phyloP scores from a whole-genome alignment of 2,888 invertebrate species.

The Theretra japonica region DNA sequence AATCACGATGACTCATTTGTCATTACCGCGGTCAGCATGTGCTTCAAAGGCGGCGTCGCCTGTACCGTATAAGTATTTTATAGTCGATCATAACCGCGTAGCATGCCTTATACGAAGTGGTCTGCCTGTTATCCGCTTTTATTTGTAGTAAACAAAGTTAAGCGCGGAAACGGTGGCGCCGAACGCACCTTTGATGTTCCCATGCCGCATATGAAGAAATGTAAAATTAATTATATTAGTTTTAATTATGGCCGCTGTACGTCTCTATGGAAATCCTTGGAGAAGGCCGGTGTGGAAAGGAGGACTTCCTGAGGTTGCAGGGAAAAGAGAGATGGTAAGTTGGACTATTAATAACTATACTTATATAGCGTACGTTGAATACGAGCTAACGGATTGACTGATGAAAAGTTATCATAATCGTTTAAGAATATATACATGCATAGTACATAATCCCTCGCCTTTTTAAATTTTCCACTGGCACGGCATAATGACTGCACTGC shows the following conservation, averaged over 20 bases:
- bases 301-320: no score
- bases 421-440: no score
- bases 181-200: not conserved
- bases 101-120: not conserved
- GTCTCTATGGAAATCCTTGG: no score
- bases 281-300: no score
- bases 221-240: not conserved
- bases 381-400: no score
- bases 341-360: no score
- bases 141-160: slow-evolving; percentile 35
- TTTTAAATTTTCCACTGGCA: no score
- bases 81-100: slow-evolving; percentile 4
- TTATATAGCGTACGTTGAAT: no score
- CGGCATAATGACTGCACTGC: no score
- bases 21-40: not conserved
- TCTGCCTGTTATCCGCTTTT: slow-evolving; percentile 33
- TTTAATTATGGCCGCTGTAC: not conserved
- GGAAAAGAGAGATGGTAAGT: no score
- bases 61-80: not conserved
- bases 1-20: not conserved
- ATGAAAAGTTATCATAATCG: no score
- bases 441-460: no score
- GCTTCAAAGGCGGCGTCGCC: not conserved
- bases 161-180: slow-evolving; percentile 22
- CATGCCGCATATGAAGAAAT: not conserved